Conservation (phyloP, 2,797 vertebrate species). For the Gobionotothen gibberifrons region DNA sequence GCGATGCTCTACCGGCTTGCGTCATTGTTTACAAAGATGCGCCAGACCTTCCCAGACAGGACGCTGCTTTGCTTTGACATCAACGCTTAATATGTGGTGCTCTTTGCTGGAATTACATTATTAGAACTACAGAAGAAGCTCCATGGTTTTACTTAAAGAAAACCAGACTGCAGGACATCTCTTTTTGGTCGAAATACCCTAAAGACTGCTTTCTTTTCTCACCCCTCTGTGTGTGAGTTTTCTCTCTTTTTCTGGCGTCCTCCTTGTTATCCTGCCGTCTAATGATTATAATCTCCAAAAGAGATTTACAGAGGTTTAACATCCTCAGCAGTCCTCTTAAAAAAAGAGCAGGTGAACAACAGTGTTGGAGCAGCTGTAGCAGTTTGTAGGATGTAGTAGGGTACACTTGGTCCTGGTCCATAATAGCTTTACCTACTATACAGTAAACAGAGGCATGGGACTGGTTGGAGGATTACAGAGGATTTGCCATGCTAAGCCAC, state of each 20-base stretch:
- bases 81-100: not conserved
- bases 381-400: slow-evolving; percentile 17
- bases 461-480: slow-evolving; percentile 80
- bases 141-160: slow-evolving; percentile 10
- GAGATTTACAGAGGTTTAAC: slow-evolving; percentile 45
- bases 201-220: slow-evolving; percentile 43
- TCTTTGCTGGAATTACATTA: not conserved
- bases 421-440: slow-evolving; percentile 68
- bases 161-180: slow-evolving; percentile 30
- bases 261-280: slow-evolving; percentile 36
- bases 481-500: slow-evolving; percentile 82
- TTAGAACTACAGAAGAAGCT: slow-evolving; percentile 1
- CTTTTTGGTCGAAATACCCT: slow-evolving; percentile 17
- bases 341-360: slow-evolving; percentile 41
- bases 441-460: slow-evolving; percentile 70
- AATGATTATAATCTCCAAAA: slow-evolving; percentile 60
- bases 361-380: slow-evolving; percentile 16
- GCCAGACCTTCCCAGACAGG: slow-evolving; percentile 6
- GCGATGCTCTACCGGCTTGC: slow-evolving; percentile 11
- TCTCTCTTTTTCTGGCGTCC: slow-evolving; percentile 35
- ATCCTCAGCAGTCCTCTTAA: slow-evolving; percentile 27
- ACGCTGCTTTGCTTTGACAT: not conserved
- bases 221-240: slow-evolving; percentile 28
- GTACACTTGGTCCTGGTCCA: slow-evolving; percentile 41
- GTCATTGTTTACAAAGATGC: slow-evolving; percentile 13